A percentile compares a stretch with the other conserved stretches of the same genome.
phyloP scores from a whole-genome alignment of 2,113 vertebrate species.

The Acrocephalus kingi region DNA sequence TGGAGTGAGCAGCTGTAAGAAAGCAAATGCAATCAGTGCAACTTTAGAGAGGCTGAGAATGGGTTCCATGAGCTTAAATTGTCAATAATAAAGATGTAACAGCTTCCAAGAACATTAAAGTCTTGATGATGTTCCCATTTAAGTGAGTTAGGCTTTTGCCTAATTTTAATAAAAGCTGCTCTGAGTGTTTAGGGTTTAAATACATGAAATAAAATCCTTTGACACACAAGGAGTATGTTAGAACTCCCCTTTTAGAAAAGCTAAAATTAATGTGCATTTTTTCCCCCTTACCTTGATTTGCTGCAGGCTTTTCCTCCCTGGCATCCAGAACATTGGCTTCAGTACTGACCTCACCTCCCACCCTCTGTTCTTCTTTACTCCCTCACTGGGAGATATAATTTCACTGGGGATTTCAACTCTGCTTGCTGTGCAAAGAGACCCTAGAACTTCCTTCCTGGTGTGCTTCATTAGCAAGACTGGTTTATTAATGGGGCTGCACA shows the following conservation, averaged over 20 bases:
- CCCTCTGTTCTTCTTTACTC: neutral
- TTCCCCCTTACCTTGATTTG: neutral
- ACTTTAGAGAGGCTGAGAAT: constrained; percentile 34
- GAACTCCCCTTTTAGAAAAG: neutral
- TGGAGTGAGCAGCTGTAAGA: constrained; percentile 51
- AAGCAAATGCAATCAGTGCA: constrained; percentile 40
- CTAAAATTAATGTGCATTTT: neutral
- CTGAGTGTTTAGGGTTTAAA: neutral
- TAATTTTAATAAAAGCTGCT: constrained; percentile 37
- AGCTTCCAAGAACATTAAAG: constrained; percentile 32
- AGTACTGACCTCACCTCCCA: neutral
- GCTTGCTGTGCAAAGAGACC: neutral
- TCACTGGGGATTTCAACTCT: neutral
- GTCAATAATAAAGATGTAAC: constrained; percentile 45
- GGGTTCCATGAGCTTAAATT: constrained; percentile 22
- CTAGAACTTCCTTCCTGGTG: neutral
- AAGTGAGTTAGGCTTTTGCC: neutral
- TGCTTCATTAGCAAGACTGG: neutral
- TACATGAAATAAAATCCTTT: neutral
- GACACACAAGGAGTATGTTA: neutral
- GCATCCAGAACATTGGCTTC: rapidly evolving
- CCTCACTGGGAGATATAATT: neutral
- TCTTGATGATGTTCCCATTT: constrained; percentile 23
- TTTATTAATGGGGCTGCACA: neutral
- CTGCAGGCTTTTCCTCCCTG: neutral